phyloP scores from a whole-genome alignment of 2,797 vertebrate genomes.

The Sebastes matsubarae region DNA sequence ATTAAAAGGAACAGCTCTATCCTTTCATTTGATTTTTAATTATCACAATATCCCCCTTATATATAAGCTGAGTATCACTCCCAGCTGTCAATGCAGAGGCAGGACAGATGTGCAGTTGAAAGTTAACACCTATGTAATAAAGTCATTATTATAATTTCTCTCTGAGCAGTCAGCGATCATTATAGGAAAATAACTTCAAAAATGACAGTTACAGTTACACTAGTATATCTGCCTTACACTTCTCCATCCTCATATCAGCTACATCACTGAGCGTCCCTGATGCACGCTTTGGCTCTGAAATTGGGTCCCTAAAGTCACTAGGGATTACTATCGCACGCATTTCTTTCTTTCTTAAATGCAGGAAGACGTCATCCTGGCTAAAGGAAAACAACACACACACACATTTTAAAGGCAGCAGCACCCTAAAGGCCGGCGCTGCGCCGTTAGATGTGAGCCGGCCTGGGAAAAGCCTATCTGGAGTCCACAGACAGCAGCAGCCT shows the following conservation, averaged over 20 bases:
- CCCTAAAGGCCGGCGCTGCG: slow-evolving; percentile 11
- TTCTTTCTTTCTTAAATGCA: not conserved
- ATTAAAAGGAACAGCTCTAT: not conserved
- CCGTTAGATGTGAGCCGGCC: slow-evolving; percentile 51
- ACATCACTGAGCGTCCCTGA: not conserved
- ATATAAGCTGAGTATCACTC: not conserved
- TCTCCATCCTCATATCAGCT: not conserved
- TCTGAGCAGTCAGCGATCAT: not conserved
- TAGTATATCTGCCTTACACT: not conserved
- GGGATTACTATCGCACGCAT: not conserved
- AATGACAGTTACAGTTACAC: not conserved
- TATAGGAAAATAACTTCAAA: not conserved
- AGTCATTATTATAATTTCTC: not conserved
- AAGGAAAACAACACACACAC: slow-evolving; percentile 6
- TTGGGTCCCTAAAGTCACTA: not conserved
- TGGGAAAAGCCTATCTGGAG: slow-evolving; percentile 75
- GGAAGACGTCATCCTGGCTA: not conserved
- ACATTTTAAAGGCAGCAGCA: slow-evolving; percentile 9
- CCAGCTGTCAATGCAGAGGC: not conserved
- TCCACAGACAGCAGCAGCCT: slow-evolving; percentile 67
- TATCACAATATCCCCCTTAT: not conserved
- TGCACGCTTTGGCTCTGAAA: not conserved
- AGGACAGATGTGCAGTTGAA: not conserved
- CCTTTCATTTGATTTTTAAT: not conserved
- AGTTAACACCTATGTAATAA: not conserved